A percentile compares a stretch with the other conserved stretches of the same genome.
These are phyloP conservation scores for Leptopilina drosophilae DNA, from an alignment of 2,888 invertebrate genomes.

Conservation along the genomic window DNA sequence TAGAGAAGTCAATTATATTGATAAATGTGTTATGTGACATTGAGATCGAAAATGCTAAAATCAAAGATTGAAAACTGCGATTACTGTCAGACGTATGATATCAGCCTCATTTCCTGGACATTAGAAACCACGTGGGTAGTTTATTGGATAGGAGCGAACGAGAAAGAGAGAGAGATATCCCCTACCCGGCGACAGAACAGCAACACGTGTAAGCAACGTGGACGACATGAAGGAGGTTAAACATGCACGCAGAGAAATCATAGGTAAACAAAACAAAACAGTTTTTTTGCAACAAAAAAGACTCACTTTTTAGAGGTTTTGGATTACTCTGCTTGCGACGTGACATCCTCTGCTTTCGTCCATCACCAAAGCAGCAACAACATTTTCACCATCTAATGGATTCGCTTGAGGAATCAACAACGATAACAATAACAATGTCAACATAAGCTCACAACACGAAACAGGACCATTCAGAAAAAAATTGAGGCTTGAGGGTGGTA, in stretches of 20 bases:
- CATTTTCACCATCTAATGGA: slow-evolving; percentile 60
- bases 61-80: not conserved
- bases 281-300: not conserved
- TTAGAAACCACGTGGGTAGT: slow-evolving; percentile 38
- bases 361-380: slow-evolving; percentile 74
- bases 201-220: slow-evolving; percentile 40
- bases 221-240: slow-evolving; percentile 12
- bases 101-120: slow-evolving; percentile 32
- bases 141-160: slow-evolving; percentile 5
- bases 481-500: no score
- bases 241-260: not conserved
- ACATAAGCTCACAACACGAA: slow-evolving; percentile 53
- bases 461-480: slow-evolving; percentile 48
- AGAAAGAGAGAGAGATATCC: slow-evolving; percentile 35
- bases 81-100: slow-evolving; percentile 19
- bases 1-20: slow-evolving; percentile 18
- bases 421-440: slow-evolving; percentile 36
- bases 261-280: not conserved
- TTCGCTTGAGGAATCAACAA: slow-evolving; percentile 47
- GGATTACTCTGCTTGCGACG: slow-evolving; percentile 97
- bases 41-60: slow-evolving; percentile 5
- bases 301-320: slow-evolving; percentile 96
- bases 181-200: slow-evolving; percentile 32
- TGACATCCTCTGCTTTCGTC: slow-evolving; percentile 83
- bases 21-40: slow-evolving; percentile 10